Evolutionary conservation across 2,888 invertebrate species (phyloP).

Genomic region (Drosophila meridionalis): DNA sequence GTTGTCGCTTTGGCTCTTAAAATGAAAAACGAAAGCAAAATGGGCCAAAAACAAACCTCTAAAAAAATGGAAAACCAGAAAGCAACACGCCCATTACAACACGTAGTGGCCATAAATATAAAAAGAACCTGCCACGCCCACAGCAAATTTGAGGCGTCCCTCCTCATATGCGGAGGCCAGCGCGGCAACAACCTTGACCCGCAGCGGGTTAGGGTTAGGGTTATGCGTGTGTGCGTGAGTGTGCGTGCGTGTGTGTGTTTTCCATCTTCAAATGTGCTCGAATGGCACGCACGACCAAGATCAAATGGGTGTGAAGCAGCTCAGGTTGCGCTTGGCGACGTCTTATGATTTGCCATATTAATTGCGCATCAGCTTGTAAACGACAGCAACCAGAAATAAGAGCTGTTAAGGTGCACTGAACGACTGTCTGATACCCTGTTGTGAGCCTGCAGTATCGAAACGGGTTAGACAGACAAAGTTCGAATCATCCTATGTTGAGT

Average conservation of each 20-base stretch:
- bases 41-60: conserved; percentile 17
- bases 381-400: conserved; percentile 1
- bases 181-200: conserved; percentile 52
- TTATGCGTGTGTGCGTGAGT: conserved; percentile 1
- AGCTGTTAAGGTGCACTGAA: background rate
- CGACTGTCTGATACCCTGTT: background rate
- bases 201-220: conserved; percentile 33
- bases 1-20: conserved; percentile 72
- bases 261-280: background rate
- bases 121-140: conserved; percentile 54
- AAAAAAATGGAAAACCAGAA: conserved; percentile 31
- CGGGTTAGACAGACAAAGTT: background rate
- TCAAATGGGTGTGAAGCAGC: conserved; percentile 28
- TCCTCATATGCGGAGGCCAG: conserved; percentile 29
- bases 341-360: conserved; percentile 66
- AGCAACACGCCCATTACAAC: conserved; percentile 77
- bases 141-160: conserved; percentile 19
- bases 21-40: conserved; percentile 33
- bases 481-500: no score
- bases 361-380: conserved; percentile 50
- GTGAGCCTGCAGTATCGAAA: background rate
- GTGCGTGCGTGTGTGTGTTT: conserved; percentile 2
- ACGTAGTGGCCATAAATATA: conserved; percentile 77
- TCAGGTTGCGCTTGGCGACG: conserved; percentile 45
- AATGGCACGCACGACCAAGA: conserved; percentile 17